Percentiles rank a stretch among this genome's conserved stretches.
These are phyloP conservation scores for Kradibia gibbosae DNA, from an alignment of 1,140 invertebrate species.

Conservation along the genomic window DNA sequence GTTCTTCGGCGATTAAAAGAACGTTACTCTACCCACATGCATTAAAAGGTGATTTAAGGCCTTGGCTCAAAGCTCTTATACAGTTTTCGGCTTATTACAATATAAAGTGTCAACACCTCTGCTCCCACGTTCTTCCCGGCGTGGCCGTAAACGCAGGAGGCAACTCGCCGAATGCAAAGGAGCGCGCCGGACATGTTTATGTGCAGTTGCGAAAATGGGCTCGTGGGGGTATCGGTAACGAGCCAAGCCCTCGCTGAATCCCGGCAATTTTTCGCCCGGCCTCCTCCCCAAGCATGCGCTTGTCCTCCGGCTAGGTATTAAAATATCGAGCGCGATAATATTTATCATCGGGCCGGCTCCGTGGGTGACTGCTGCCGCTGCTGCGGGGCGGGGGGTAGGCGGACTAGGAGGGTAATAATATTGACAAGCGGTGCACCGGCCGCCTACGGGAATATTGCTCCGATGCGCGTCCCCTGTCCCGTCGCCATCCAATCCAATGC, in stretches of 20 bases:
- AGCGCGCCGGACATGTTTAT: not conserved
- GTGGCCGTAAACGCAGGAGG: not conserved
- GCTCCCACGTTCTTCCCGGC: not conserved
- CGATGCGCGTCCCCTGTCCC: not conserved
- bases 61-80: not conserved
- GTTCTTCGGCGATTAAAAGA: slow-evolving; percentile 2
- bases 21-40: slow-evolving; percentile 28
- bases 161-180: not conserved
- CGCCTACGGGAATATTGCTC: not conserved
- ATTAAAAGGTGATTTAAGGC: slow-evolving; percentile 38
- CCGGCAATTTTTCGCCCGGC: slow-evolving; percentile 11
- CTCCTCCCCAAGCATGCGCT: slow-evolving; percentile 17
- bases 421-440: slow-evolving; percentile 51
- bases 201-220: not conserved
- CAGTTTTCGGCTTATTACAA: slow-evolving; percentile 46
- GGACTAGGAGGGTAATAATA: slow-evolving; percentile 51
- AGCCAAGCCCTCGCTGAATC: not conserved
- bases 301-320: slow-evolving; percentile 54
- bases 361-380: not conserved
- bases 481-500: not conserved
- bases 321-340: slow-evolving; percentile 62
- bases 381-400: slow-evolving; percentile 1
- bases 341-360: slow-evolving; percentile 54
- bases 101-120: slow-evolving; percentile 52
- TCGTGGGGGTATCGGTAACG: not conserved